These are phyloP conservation scores for Acanthosepion lycidas DNA, from an alignment of 2,888 invertebrate genomes.

Conservation along the genomic window DNA sequence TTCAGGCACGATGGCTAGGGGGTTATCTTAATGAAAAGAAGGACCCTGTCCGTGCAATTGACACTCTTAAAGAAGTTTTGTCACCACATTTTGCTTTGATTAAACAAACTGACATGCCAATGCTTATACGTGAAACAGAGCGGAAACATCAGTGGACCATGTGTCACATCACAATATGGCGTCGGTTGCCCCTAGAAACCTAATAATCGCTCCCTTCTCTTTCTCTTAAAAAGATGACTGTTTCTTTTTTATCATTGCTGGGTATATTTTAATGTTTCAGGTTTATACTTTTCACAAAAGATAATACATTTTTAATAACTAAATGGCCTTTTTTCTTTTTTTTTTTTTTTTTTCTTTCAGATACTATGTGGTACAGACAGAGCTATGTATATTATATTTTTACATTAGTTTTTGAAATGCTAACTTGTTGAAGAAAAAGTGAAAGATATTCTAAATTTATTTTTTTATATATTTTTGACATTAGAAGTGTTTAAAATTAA, in stretches of 20 bases:
- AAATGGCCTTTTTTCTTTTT: neutral
- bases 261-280: neutral
- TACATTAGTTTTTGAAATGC: too few relatives aligned
- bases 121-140: conserved; percentile 72
- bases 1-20: conserved; percentile 69
- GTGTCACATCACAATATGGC: conserved; percentile 73
- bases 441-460: too few relatives aligned
- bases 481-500: too few relatives aligned
- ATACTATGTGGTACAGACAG: too few relatives aligned
- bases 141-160: conserved; percentile 74
- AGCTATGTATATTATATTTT: too few relatives aligned
- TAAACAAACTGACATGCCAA: conserved; percentile 70
- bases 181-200: conserved; percentile 48
- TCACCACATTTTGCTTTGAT: conserved; percentile 66
- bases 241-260: neutral
- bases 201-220: neutral
- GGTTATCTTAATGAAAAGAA: conserved; percentile 65
- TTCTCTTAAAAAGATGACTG: neutral
- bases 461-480: too few relatives aligned
- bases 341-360: neutral
- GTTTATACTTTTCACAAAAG: neutral
- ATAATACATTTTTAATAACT: neutral
- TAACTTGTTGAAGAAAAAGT: too few relatives aligned
- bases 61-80: conserved; percentile 66
- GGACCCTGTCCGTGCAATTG: conserved; percentile 65